Percentiles rank a stretch among this genome's conserved stretches.
Evolutionary conservation across 2,888 invertebrate species (phyloP).

Genomic region (Epinotia ramella): DNA sequence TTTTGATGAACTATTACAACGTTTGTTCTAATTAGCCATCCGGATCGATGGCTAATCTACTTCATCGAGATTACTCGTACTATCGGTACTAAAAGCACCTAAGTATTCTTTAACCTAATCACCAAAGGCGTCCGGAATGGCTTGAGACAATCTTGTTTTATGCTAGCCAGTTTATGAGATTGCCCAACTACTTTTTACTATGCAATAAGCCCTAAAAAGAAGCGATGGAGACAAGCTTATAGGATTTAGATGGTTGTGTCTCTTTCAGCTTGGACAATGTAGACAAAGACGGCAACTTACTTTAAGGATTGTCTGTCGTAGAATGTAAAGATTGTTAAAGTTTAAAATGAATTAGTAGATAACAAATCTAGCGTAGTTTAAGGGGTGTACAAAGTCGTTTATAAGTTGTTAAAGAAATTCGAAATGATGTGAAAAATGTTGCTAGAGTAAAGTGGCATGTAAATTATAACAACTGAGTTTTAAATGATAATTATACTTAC

Average conservation of each 20-base stretch:
- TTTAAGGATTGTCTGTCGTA: slow-evolving; percentile 29
- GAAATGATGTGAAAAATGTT: background rate
- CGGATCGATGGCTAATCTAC: no score
- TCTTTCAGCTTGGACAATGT: slow-evolving; percentile 28
- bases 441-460: no score
- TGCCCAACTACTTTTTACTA: slow-evolving; percentile 15
- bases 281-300: slow-evolving; percentile 30
- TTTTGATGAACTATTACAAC: no score
- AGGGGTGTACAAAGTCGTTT: background rate
- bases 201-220: slow-evolving; percentile 21
- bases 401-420: background rate
- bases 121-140: background rate
- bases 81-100: no score
- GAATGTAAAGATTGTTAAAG: slow-evolving; percentile 20
- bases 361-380: background rate
- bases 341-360: slow-evolving; percentile 14
- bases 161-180: slow-evolving; percentile 11
- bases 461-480: no score
- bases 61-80: no score
- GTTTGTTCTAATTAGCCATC: no score
- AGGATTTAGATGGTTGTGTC: slow-evolving; percentile 11
- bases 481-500: no score
- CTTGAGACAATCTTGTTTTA: slow-evolving; percentile 8
- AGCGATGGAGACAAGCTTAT: slow-evolving; percentile 11
- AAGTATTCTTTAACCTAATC: background rate